phyloP scores from a whole-genome alignment of 2,888 invertebrate species.

The Branchinecta sandiegonensis region DNA sequence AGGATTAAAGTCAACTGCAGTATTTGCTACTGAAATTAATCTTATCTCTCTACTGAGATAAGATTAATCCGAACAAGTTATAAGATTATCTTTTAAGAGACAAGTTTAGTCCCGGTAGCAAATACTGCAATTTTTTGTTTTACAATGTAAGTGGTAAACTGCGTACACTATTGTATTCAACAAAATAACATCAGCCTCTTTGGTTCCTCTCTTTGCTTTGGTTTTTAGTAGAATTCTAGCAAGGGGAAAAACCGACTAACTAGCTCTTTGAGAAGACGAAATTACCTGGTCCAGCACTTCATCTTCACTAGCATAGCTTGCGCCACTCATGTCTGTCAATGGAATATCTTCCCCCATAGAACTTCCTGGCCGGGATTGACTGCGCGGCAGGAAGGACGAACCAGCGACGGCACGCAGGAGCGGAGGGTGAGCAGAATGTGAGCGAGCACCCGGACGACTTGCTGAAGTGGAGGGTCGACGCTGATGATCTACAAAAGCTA shows the following conservation, averaged over 20 bases:
- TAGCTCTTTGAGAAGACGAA: too few species aligned
- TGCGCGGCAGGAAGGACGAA: not conserved
- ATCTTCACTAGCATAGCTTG: not conserved
- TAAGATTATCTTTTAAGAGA: too few species aligned
- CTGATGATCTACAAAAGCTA: not conserved
- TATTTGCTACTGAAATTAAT: too few species aligned
- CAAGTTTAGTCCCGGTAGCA: too few species aligned
- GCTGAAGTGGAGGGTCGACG: not conserved
- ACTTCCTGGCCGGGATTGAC: not conserved
- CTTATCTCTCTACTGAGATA: too few species aligned
- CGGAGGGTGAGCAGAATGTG: conserved; percentile 1
- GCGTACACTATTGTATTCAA: too few species aligned
- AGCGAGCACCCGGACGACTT: not conserved
- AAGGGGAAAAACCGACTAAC: not conserved
- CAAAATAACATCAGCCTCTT: too few species aligned
- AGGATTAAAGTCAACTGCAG: too few species aligned
- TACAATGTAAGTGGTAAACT: too few species aligned
- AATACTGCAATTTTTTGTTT: too few species aligned
- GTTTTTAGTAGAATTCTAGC: not conserved
- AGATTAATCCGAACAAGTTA: too few species aligned
- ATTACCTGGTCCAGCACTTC: not conserved
- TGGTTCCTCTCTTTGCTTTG: too few species aligned
- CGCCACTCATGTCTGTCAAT: not conserved
- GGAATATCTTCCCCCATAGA: conserved; percentile 9
- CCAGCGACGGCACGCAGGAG: not conserved